Base-by-base conservation (phyloP, 2,888 invertebrate species). In the Clistopyga incitator region DNA sequence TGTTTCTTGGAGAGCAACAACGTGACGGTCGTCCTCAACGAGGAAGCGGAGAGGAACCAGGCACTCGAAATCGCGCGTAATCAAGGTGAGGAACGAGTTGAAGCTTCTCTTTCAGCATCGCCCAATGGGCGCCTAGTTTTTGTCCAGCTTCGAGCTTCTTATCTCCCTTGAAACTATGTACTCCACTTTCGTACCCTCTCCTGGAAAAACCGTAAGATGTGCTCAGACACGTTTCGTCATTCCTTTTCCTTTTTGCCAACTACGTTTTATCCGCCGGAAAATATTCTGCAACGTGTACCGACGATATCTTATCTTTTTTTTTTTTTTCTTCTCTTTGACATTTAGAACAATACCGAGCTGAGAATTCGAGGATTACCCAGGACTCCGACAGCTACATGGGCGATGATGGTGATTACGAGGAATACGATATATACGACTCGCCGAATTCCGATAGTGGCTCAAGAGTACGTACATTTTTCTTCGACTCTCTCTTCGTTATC, bases 1-100 rank as follows among this genome's bases (percentile, higher is more conserved):
- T 97, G 97, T 93, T 95, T 95, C 92, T 94, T 96, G 93, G 96
- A 95, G 89, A 90, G 88, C 78, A 89, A 88, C 86, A 91, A 92
- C 87, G 87, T 88, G 52, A 88, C 91, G 71, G 75, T 81, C 56
- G 74, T 81, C 0, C 87, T 87, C 74, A 91, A 77, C 78, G 89
- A 90, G 74, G 89, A 90, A 77, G 88, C 86, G 15, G 91, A 90
- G 83, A 87, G 90, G 84, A 90, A 90, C 82, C 89, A 90, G 77
- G 91, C 90, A 18, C 90, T 90, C 61, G 90, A 90, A 77, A 89
- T 88, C 72, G 88, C 90, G 47, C 90, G 90, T 75, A 90, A 91
- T 86, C 87, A 90, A 84, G 90, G 92, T 91, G 86, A 86, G 88
- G 85, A 81, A 81, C 78, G 70, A 75, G 50, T 64, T 64, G 11